Evolutionary conservation across 1,140 invertebrate genomes (phyloP).

Genomic region (Pygmarrhopalites habei): DNA sequence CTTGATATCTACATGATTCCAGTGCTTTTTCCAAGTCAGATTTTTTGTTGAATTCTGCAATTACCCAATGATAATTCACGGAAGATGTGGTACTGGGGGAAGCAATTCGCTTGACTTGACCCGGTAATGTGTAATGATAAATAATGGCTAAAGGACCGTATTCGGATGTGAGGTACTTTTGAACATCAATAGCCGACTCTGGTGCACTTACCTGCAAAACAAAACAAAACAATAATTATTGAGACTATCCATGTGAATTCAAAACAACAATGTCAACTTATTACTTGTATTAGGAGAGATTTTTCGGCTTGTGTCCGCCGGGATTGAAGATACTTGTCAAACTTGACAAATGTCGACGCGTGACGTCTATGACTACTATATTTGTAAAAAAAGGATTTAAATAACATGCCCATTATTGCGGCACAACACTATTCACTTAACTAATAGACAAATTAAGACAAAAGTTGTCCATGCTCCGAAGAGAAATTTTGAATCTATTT

Average conservation of each 20-base stretch:
- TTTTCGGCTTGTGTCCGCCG: slow-evolving; percentile 33
- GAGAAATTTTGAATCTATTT: too few relatives aligned
- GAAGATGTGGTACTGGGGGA: neutral
- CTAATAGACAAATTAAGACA: too few relatives aligned
- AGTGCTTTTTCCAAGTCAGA: slow-evolving; percentile 17
- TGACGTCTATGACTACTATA: too few relatives aligned
- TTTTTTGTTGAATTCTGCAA: slow-evolving; percentile 30
- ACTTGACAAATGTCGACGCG: slow-evolving; percentile 21
- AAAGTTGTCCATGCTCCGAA: too few relatives aligned
- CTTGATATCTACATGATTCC: slow-evolving; percentile 10
- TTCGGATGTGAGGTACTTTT: slow-evolving; percentile 19
- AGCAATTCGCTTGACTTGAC: slow-evolving; percentile 7
- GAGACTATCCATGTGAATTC: neutral
- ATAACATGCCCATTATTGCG: too few relatives aligned
- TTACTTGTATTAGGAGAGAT: slow-evolving; percentile 34
- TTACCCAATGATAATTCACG: slow-evolving; percentile 27
- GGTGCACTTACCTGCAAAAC: slow-evolving; percentile 18
- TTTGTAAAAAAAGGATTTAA: too few relatives aligned
- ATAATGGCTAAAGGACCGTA: slow-evolving; percentile 26
- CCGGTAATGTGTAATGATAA: slow-evolving; percentile 26
- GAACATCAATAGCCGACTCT: slow-evolving; percentile 12
- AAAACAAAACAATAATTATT: neutral
- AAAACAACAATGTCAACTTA: slow-evolving; percentile 1
- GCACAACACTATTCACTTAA: too few relatives aligned
- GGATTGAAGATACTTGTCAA: slow-evolving; percentile 10